Evolutionary conservation across 2,113 vertebrate species (phyloP).

Genomic region (Lipotes vexillifer): DNA sequence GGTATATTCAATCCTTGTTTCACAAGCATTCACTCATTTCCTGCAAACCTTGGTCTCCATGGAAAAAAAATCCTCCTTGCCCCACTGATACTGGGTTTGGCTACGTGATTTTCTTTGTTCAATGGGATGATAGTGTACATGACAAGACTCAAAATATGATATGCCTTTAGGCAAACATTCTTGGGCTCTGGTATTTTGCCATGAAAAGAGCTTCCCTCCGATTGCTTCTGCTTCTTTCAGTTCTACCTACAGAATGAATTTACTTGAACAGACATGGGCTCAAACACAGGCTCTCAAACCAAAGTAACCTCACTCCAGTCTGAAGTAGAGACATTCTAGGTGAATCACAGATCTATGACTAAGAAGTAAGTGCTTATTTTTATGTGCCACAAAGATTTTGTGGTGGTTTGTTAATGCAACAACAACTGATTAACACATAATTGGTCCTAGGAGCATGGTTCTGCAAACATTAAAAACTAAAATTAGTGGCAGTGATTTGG

Average conservation of each 20-base stretch:
- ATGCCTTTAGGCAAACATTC: background rate
- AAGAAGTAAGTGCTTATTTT: slow-evolving; percentile 26
- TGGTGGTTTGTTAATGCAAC: slow-evolving; percentile 33
- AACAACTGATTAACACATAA: slow-evolving; percentile 25
- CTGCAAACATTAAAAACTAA: slow-evolving; percentile 33
- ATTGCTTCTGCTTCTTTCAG: background rate
- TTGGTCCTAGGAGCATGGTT: background rate
- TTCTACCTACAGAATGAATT: background rate
- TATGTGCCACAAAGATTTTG: background rate
- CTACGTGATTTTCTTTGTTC: background rate
- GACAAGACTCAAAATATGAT: background rate
- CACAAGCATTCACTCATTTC: background rate
- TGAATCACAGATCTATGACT: slow-evolving; percentile 12
- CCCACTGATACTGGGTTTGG: background rate
- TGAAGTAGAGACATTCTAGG: background rate
- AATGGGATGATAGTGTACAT: background rate
- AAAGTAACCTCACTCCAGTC: background rate
- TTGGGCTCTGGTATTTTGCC: background rate
- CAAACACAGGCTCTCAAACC: background rate
- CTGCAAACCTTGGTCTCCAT: background rate
- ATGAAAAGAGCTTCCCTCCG: background rate
- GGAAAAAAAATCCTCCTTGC: background rate
- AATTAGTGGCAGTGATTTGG: background rate
- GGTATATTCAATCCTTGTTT: background rate
- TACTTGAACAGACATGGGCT: background rate